Conservation (phyloP, 2,888 invertebrate species). For the Molanna angustata region DNA sequence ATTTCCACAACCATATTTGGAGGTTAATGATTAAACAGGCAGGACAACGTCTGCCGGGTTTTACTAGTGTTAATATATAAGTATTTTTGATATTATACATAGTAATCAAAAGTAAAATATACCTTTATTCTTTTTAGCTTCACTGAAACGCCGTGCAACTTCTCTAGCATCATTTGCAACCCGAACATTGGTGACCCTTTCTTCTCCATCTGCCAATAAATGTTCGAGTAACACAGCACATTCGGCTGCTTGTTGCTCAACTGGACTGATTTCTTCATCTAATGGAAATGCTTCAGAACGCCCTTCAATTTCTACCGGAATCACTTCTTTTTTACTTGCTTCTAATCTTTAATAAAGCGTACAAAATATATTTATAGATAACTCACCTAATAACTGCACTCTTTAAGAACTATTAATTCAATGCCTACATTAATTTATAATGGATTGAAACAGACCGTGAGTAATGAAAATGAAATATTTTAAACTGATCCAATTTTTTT, state of each 20-base stretch:
- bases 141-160: conserved; percentile 56
- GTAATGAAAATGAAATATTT: too few relatives aligned
- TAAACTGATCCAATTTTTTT: too few relatives aligned
- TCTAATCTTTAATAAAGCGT: conserved; percentile 6
- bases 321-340: not conserved
- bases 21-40: too few relatives aligned
- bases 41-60: too few relatives aligned
- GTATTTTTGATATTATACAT: too few relatives aligned
- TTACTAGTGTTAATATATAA: too few relatives aligned
- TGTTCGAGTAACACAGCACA: conserved; percentile 65
- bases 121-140: conserved; percentile 50
- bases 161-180: conserved; percentile 76
- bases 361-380: too few relatives aligned
- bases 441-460: too few relatives aligned
- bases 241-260: conserved; percentile 62
- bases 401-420: too few relatives aligned
- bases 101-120: not conserved
- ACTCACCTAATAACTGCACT: too few relatives aligned
- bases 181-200: conserved; percentile 73
- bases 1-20: too few relatives aligned
- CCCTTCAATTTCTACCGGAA: not conserved
- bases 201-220: conserved; percentile 64
- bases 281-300: conserved; percentile 33
- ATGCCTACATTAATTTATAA: too few relatives aligned
- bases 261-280: conserved; percentile 53